Conservation (phyloP, 2,113 vertebrate species). For the Piaya cayana region DNA sequence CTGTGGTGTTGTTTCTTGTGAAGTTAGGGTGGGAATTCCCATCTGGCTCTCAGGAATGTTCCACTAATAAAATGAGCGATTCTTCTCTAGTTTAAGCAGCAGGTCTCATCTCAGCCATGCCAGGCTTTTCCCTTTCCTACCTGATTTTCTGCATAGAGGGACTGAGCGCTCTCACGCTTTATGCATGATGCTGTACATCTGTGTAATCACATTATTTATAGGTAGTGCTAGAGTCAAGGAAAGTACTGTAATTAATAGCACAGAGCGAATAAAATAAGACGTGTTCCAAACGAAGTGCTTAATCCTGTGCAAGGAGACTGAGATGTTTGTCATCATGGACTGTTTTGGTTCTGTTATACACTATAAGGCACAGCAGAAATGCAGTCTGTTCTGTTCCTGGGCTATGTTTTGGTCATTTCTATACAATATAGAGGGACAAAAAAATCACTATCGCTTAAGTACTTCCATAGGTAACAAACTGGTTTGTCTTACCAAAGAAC, state of each 20-base stretch:
- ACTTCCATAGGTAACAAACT: background rate
- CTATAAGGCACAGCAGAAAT: background rate
- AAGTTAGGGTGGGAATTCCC: background rate
- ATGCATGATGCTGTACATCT: background rate
- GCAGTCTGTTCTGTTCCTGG: background rate
- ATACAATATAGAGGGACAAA: background rate
- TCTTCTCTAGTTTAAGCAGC: background rate
- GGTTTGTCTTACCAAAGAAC: background rate
- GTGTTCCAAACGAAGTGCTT: background rate
- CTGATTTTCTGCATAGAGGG: no score
- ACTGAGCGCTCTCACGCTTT: no score
- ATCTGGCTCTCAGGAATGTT: background rate
- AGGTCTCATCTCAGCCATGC: no score
- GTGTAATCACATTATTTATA: background rate
- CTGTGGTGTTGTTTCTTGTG: background rate
- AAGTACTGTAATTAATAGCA: background rate
- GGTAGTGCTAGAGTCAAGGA: background rate
- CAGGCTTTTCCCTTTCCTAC: no score
- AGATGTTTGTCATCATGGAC: background rate
- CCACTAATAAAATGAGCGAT: background rate
- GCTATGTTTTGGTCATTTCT: background rate
- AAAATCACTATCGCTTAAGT: background rate
- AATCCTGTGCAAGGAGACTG: background rate
- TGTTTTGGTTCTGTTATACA: background rate
- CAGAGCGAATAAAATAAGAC: background rate